Evolutionary conservation across 1,140 invertebrate species (phyloP), one percentile per base, ranked within the genome.

Genomic region (Stegodyphus mimosarum): DNA sequence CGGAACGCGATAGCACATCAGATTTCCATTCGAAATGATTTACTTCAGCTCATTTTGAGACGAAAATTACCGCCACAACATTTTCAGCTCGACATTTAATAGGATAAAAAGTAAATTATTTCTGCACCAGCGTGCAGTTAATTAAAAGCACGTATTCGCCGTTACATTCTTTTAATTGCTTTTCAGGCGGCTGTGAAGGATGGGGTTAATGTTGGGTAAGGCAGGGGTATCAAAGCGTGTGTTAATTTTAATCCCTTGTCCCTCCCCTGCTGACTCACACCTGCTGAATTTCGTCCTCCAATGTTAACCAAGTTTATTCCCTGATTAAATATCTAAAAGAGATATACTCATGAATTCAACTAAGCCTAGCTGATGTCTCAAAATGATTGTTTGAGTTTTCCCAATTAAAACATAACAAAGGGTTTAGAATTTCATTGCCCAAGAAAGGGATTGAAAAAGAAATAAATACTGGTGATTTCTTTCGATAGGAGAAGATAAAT

Each of bases 101-200:
- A n/a, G 6, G 63, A 75, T 55, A 75, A 75, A 64, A 55, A 9
- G 15, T 7, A 13, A 75, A 75, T 75, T 49, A 75, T 51, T 75
- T 33, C 48, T 15, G 52, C 52, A 48, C 63, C 17, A 75, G n/a
- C 55, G 48, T 60, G 73, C 49, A 75, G 73, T 75, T 75, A 75
- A 75, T 75, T 75, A 75, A 75, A 75, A 75, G 63, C 73, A 75
- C 52, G 7, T 75, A 72, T 55, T 49, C 33, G 15, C 13, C 33
- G 33, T 33, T 33, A 33, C 50, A 17, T 75, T 15, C 53, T 63
- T 7, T 63, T 75, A 75, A 75, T 75, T 75, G 49, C 73, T 55
- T 75, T 7, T 18, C 53, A 33, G 15, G 53, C 17, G 55, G 55
- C 50, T 51, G 52, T 60, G 52, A 52, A 48, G 49, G 55, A 75